phyloP scores from a whole-genome alignment of 2,113 vertebrate species.

The Sturnira hondurensis region DNA sequence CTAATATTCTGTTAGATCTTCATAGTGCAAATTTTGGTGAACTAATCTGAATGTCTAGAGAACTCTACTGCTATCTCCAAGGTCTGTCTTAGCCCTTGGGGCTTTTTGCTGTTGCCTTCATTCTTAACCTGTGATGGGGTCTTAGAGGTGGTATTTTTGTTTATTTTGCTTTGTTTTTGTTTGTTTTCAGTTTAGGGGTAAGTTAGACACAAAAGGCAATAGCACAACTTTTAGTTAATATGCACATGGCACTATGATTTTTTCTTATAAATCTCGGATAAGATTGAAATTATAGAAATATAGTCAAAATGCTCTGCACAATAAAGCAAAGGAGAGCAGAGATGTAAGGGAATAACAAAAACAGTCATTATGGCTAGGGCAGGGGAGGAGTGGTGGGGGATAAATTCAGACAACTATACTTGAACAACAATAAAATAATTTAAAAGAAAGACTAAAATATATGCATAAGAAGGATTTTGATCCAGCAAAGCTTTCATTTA shows the following conservation, averaged over 20 bases:
- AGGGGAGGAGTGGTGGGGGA: too few species aligned
- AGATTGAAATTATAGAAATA: background rate
- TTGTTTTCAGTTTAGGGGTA: background rate
- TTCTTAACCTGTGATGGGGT: background rate
- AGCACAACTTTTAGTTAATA: background rate
- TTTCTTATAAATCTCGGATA: background rate
- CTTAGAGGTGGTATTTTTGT: background rate
- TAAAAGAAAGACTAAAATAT: background rate
- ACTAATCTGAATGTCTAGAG: background rate
- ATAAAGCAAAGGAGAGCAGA: background rate
- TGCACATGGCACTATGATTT: background rate
- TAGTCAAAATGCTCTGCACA: background rate
- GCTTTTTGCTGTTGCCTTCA: background rate
- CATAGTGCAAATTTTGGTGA: background rate
- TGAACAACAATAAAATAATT: too few species aligned
- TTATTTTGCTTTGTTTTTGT: background rate
- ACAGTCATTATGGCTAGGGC: background rate
- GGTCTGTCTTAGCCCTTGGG: background rate
- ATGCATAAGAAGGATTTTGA: too few species aligned
- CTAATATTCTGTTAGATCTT: background rate
- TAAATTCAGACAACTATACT: too few species aligned
- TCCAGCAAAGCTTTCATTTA: too few species aligned
- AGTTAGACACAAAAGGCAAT: background rate
- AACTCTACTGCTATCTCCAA: background rate
- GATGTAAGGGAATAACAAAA: background rate